Evolutionary conservation across 2,888 invertebrate species (phyloP).

Genomic region (Helicoverpa assulta): DNA sequence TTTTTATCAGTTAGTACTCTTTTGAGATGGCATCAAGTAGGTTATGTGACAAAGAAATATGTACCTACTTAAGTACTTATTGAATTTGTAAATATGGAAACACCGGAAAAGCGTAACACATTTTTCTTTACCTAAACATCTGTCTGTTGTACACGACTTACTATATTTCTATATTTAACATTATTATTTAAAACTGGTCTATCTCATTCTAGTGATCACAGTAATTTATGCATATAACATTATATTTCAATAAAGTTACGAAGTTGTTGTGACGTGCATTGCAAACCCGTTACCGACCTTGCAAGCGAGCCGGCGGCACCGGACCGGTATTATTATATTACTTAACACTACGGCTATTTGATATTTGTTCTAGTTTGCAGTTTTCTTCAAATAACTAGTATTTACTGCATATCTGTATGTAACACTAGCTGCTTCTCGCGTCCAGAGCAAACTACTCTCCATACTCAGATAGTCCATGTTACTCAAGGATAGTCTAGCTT

Average conservation of each 20-base stretch:
- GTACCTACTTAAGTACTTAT: neutral
- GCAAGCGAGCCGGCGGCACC: constrained; percentile 66
- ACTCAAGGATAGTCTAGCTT: too few relatives aligned
- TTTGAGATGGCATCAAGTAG: neutral
- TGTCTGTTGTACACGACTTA: too few relatives aligned
- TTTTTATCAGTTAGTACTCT: constrained; percentile 20
- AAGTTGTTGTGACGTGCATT: constrained; percentile 52
- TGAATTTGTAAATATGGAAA: neutral
- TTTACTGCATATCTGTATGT: too few relatives aligned
- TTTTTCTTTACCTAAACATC: too few relatives aligned
- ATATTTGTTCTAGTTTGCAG: constrained; percentile 37
- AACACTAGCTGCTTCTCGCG: too few relatives aligned
- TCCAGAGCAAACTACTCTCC: too few relatives aligned
- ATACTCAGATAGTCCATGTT: too few relatives aligned
- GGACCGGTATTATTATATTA: constrained; percentile 72
- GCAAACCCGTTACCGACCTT: constrained; percentile 84
- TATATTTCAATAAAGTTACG: constrained; percentile 42
- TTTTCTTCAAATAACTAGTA: neutral
- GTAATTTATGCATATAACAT: constrained; percentile 39
- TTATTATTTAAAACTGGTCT: neutral
- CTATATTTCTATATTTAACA: too few relatives aligned
- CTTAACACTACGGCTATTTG: constrained; percentile 58
- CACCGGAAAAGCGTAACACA: neutral
- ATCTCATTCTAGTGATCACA: neutral
- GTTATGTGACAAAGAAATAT: neutral